Evolutionary conservation across 2,113 vertebrate species (phyloP).

Genomic region (Catharus bicknelli): DNA sequence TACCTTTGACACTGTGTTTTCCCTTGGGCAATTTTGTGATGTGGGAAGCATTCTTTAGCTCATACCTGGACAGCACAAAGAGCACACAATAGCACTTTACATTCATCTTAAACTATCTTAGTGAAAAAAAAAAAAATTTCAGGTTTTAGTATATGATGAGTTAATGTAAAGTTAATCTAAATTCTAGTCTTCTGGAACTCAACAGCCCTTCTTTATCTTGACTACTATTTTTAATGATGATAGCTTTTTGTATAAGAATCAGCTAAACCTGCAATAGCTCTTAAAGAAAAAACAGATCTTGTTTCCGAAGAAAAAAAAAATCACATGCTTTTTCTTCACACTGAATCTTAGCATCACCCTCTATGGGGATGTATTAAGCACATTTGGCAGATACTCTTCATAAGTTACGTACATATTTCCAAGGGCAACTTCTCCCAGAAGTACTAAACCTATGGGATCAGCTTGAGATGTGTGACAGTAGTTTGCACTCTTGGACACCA

Average conservation of each 20-base stretch:
- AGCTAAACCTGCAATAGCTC: neutral
- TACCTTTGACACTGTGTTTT: constrained; percentile 99
- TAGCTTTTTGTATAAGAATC: neutral
- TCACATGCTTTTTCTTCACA: neutral
- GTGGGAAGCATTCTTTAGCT: constrained; percentile 94
- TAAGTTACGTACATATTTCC: constrained; percentile 91
- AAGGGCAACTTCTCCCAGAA: constrained; percentile 94
- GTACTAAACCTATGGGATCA: constrained; percentile 88
- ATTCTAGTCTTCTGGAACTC: neutral
- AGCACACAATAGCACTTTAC: neutral
- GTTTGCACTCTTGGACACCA: constrained; percentile 99
- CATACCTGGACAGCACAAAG: constrained; percentile 80
- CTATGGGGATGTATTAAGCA: neutral
- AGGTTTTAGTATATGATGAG: neutral
- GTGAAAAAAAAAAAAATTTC: neutral
- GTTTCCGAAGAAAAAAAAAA: neutral
- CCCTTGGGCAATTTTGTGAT: constrained; percentile 95
- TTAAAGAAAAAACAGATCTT: neutral
- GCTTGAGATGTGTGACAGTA: constrained; percentile 96
- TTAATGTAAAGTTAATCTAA: neutral
- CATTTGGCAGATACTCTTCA: neutral
- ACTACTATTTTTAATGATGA: neutral
- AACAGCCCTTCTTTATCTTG: neutral
- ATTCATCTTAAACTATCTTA: neutral
- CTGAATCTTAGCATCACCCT: neutral